phyloP scores from a whole-genome alignment of 2,113 vertebrate species.

The Holacanthus passer region DNA sequence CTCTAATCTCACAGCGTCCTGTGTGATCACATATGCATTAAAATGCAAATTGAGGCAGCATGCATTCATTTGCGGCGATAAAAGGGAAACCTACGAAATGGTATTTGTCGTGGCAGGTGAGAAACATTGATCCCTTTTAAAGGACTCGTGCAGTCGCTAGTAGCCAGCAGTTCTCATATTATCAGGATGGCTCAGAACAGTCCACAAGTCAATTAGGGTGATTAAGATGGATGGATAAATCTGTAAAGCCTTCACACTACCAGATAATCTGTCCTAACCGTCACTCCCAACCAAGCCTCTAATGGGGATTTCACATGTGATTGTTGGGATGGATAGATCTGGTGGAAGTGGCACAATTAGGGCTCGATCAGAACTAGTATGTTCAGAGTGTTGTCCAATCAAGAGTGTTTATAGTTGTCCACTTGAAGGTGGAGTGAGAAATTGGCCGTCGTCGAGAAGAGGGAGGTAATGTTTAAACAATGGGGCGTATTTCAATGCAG shows the following conservation, averaged over 20 bases:
- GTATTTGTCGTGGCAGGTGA: conserved; percentile 33
- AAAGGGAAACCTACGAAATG: conserved; percentile 4
- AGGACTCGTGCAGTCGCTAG: not conserved
- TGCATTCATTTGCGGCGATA: conserved; percentile 31
- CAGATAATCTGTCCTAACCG: conserved; percentile 61
- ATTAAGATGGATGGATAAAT: conserved; percentile 71
- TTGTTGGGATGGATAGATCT: conserved; percentile 45
- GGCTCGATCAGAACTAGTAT: not conserved
- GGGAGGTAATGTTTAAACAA: too few relatives aligned
- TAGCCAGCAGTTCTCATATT: conserved; percentile 29
- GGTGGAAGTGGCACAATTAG: conserved; percentile 21
- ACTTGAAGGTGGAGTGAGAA: not conserved
- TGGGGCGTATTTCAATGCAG: not conserved
- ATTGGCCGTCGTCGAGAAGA: not conserved
- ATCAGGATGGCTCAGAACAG: conserved; percentile 46
- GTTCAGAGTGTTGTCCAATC: not conserved
- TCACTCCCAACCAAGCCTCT: conserved; percentile 34
- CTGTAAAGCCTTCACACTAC: conserved; percentile 60
- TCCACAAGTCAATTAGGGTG: conserved; percentile 61
- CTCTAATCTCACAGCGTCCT: conserved; percentile 40
- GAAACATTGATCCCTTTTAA: conserved; percentile 37
- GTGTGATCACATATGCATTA: conserved; percentile 37
- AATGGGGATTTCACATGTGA: conserved; percentile 55
- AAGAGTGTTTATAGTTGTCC: not conserved
- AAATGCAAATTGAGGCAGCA: conserved; percentile 27